Evolutionary conservation across 1,140 invertebrate genomes (phyloP).

Genomic region (Homalodisca vitripennis): DNA sequence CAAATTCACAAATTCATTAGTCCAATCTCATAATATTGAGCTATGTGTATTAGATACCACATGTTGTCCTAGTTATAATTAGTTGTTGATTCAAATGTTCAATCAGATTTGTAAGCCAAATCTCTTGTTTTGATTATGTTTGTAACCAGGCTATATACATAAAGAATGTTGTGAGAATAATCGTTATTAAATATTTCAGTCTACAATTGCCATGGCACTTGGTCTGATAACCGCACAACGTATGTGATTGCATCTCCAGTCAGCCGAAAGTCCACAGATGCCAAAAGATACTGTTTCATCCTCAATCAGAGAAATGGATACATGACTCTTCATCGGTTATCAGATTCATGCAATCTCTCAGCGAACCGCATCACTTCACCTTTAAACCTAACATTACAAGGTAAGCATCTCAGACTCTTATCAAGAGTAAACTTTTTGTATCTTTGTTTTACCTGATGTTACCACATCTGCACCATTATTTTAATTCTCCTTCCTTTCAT

Average conservation of each 20-base stretch:
- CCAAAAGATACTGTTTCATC: constrained; percentile 49
- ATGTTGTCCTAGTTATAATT: no score
- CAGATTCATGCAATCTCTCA: constrained; percentile 34
- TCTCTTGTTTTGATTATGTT: no score
- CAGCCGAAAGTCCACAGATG: constrained; percentile 47
- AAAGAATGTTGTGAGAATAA: no score
- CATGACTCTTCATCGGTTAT: constrained; percentile 32
- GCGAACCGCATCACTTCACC: constrained; percentile 28
- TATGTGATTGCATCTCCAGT: constrained; percentile 61
- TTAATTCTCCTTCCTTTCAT: not conserved
- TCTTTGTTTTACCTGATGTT: not conserved
- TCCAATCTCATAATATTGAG: no score
- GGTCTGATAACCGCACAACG: constrained; percentile 64
- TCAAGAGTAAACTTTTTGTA: not conserved
- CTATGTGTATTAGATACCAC: no score
- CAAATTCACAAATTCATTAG: no score
- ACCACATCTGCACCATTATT: not conserved
- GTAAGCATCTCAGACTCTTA: constrained; percentile 23
- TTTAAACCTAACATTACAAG: constrained; percentile 38
- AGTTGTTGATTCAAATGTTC: no score
- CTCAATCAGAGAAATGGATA: constrained; percentile 35
- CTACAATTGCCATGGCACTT: constrained; percentile 65
- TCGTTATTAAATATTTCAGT: no score
- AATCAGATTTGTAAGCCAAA: no score
- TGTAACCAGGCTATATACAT: no score